These are phyloP conservation scores for Tinea trinotella DNA, from an alignment of 2,888 invertebrate genomes.

Conservation along the genomic window DNA sequence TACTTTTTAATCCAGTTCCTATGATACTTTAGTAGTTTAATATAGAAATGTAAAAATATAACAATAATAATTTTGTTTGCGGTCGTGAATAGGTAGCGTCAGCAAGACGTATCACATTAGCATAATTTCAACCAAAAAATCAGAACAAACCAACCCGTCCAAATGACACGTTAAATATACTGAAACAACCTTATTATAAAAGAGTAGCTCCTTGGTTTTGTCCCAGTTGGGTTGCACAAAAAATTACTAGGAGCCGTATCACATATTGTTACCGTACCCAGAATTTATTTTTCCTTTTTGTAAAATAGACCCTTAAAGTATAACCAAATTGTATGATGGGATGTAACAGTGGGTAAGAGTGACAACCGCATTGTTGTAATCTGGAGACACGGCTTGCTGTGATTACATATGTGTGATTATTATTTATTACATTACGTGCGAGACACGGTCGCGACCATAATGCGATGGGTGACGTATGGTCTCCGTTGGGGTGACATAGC, in stretches of 20 bases:
- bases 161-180: conserved; percentile 52
- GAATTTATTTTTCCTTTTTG: conserved; percentile 41
- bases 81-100: too few relatives aligned
- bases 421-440: conserved; percentile 22
- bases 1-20: too few relatives aligned
- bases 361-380: conserved; percentile 7
- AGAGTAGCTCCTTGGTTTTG: conserved; percentile 38
- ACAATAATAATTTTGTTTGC: too few relatives aligned
- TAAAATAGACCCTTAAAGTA: conserved; percentile 43
- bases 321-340: conserved; percentile 5
- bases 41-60: too few relatives aligned
- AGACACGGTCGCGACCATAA: background rate
- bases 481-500: conserved; percentile 10
- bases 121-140: conserved; percentile 42
- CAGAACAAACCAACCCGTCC: conserved; percentile 54
- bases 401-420: conserved; percentile 30
- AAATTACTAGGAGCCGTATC: conserved; percentile 30
- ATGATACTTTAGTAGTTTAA: too few relatives aligned
- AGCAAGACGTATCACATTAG: conserved; percentile 32
- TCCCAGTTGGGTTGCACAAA: conserved; percentile 30
- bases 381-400: background rate
- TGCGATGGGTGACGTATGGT: conserved; percentile 14
- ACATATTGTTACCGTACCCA: conserved; percentile 55
- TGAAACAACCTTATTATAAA: conserved; percentile 57
- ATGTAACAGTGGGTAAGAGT: conserved; percentile 6